A percentile compares a stretch with the other conserved stretches of the same genome.
These are phyloP conservation scores for Oryzaephilus surinamensis DNA, from an alignment of 1,140 invertebrate species.

Conservation along the genomic window DNA sequence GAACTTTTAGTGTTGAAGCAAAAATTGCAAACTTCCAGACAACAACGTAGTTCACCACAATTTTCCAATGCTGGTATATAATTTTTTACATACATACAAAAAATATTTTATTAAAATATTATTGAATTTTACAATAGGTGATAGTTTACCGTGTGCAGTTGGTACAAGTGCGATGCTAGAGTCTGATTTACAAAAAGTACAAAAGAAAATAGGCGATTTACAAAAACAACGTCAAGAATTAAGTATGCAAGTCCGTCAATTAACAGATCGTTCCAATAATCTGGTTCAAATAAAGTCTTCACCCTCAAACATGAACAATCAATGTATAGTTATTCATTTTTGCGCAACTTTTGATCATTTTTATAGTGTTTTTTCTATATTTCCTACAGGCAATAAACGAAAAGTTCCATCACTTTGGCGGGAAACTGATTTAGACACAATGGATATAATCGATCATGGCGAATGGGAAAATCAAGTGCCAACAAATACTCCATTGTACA, in stretches of 20 bases:
- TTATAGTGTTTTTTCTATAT: neutral
- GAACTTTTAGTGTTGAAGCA: constrained; percentile 74
- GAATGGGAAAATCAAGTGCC: constrained; percentile 20
- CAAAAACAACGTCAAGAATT: constrained; percentile 73
- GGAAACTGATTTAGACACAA: constrained; percentile 83
- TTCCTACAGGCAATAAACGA: constrained; percentile 28
- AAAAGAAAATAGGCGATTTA: constrained; percentile 72
- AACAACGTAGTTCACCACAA: constrained; percentile 30
- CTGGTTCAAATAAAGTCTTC: constrained; percentile 41
- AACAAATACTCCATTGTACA: constrained; percentile 25
- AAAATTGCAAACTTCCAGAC: constrained; percentile 62
- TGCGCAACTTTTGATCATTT: neutral
- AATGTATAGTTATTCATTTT: constrained; percentile 4
- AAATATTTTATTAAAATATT: neutral
- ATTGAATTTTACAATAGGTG: constrained; percentile 26
- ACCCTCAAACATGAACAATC: no score
- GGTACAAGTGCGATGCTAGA: constrained; percentile 31
- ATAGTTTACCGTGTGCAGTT: constrained; percentile 30
- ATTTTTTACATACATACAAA: constrained; percentile 2
- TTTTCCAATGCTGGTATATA: constrained; percentile 32
- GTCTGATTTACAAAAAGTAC: constrained; percentile 65
- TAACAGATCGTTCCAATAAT: constrained; percentile 63
- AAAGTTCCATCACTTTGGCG: constrained; percentile 52
- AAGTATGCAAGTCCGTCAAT: constrained; percentile 66
- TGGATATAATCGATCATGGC: constrained; percentile 53